A percentile compares a stretch with the other conserved stretches of the same genome.
Evolutionary conservation across 2,113 vertebrate species (phyloP).

Genomic region (Electrona antarctica): DNA sequence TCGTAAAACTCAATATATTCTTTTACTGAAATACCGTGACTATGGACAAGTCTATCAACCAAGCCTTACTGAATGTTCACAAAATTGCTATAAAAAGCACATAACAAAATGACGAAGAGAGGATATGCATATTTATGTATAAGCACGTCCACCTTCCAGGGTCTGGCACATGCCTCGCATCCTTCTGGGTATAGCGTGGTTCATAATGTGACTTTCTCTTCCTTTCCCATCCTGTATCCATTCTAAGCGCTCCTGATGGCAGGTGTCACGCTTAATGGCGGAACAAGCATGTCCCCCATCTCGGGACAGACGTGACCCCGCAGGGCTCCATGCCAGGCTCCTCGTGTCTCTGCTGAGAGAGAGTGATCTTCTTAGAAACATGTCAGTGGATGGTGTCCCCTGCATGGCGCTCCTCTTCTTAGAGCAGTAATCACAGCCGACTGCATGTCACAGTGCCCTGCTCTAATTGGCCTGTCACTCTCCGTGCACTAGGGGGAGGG

Average conservation of each 20-base stretch:
- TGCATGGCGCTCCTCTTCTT: conserved; percentile 53
- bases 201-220: not conserved
- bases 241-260: conserved; percentile 48
- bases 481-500: conserved; percentile 54
- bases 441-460: conserved; percentile 73
- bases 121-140: not conserved
- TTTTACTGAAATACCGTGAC: too few relatives aligned
- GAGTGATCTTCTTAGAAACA: conserved; percentile 57
- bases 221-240: conserved; percentile 13
- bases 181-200: conserved; percentile 56
- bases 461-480: conserved; percentile 83
- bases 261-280: conserved; percentile 56
- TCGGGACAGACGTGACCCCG: conserved; percentile 48
- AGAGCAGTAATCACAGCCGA: conserved; percentile 75
- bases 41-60: too few relatives aligned
- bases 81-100: too few relatives aligned
- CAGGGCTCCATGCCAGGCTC: conserved; percentile 33
- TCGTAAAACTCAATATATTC: too few relatives aligned
- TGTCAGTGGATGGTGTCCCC: conserved; percentile 40
- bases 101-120: too few relatives aligned
- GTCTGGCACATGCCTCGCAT: conserved; percentile 31
- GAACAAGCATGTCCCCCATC: conserved; percentile 39
- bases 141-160: conserved; percentile 30
- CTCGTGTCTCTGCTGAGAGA: conserved; percentile 48
- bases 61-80: too few relatives aligned